phyloP scores from a whole-genome alignment of 2,113 vertebrate genomes.

The Nycticorax nycticorax region DNA sequence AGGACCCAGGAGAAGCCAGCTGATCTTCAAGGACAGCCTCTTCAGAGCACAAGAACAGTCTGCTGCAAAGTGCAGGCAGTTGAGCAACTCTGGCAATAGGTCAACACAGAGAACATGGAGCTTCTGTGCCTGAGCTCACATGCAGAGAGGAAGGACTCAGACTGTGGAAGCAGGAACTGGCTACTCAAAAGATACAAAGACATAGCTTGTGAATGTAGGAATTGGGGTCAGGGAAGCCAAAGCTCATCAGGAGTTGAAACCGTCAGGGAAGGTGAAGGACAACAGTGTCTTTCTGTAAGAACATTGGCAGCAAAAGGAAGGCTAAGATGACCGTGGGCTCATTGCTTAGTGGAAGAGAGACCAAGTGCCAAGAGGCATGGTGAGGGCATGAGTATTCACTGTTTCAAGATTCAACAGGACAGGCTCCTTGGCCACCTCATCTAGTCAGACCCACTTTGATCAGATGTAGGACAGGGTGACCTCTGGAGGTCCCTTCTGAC shows the following conservation, averaged over 20 bases:
- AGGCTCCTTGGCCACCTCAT: not conserved
- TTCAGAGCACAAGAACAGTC: not conserved
- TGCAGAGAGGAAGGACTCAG: not conserved
- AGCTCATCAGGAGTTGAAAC: not conserved
- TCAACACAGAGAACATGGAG: not conserved
- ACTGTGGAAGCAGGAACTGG: not conserved
- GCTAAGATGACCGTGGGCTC: not conserved
- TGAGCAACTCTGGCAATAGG: not conserved
- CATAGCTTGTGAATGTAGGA: not conserved
- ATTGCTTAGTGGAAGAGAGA: not conserved
- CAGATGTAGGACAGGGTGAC: not conserved
- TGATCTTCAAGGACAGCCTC: not conserved
- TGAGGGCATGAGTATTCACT: not conserved
- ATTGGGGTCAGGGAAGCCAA: not conserved
- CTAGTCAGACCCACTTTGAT: not conserved
- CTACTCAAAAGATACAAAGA: not conserved
- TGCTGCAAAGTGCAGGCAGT: not conserved
- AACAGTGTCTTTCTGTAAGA: not conserved
- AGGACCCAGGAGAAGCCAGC: not conserved
- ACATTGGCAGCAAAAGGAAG: not conserved
- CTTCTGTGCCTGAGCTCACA: not conserved
- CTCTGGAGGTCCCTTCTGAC: not conserved
- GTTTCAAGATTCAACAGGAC: not conserved
- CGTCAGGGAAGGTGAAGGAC: not conserved
- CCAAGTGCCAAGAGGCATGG: not conserved